These are phyloP conservation scores for Catharus fuscescens DNA, from an alignment of 2,113 vertebrate species.

Conservation along the genomic window DNA sequence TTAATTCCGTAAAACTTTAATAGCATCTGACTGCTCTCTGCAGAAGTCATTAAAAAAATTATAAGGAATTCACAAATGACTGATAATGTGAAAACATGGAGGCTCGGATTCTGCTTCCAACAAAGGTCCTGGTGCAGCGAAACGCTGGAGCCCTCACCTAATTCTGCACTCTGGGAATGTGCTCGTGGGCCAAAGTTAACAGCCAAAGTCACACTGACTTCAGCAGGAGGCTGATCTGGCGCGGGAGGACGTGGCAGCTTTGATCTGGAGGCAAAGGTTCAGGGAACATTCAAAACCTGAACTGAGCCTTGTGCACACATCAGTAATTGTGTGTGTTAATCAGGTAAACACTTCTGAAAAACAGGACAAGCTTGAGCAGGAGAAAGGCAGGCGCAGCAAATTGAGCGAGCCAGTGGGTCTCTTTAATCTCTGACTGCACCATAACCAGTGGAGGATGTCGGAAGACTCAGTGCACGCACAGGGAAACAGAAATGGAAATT, in stretches of 20 bases:
- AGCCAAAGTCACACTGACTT: not conserved
- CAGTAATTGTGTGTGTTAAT: constrained; percentile 23
- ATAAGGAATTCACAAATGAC: constrained; percentile 52
- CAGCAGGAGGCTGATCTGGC: constrained; percentile 41
- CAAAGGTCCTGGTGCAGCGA: not conserved
- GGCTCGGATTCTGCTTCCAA: not conserved
- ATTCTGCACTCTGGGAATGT: not conserved
- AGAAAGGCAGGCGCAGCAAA: constrained; percentile 6
- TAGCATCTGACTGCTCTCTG: constrained; percentile 55
- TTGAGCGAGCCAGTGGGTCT: not conserved
- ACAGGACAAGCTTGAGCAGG: constrained; percentile 33
- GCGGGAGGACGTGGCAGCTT: not conserved
- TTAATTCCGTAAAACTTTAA: constrained; percentile 65
- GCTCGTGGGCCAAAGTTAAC: constrained; percentile 27
- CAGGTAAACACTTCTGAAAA: constrained; percentile 41
- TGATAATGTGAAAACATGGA: constrained; percentile 1
- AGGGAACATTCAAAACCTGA: constrained; percentile 5
- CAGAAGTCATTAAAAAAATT: constrained; percentile 62
- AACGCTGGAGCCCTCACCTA: not conserved
- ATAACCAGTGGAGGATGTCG: constrained; percentile 33
- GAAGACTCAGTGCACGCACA: not conserved
- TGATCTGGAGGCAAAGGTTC: constrained; percentile 44
- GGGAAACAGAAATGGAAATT: constrained; percentile 28
- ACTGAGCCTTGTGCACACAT: constrained; percentile 21
- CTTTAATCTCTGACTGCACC: not conserved